Base-by-base conservation (phyloP, 2,797 vertebrate species). In the Chaetophractus vellerosus region DNA sequence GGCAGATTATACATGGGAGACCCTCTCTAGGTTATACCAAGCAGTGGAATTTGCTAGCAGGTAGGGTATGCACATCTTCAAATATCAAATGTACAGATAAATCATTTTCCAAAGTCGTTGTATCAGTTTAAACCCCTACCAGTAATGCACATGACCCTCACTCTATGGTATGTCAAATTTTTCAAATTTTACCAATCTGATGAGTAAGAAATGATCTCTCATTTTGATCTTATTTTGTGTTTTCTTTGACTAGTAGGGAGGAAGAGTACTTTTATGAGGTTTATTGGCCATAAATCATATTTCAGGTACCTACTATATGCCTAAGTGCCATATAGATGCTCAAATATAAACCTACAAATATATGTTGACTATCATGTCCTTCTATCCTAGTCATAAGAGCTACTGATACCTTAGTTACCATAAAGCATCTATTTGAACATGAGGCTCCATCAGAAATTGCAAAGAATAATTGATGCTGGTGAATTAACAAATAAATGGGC, bases 221-320 rank as follows among this genome's bases (percentile, higher is more conserved):
- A 31, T 64, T 92, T 64, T 64, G 23, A 24, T 64, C 41, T 89
- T 89, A 19, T 78, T 83, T 59, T 80, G 76, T 75, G n/a, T 50
- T 48, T 52, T 75, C 23, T 23, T 78, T 36, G 48, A 72, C 57
- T 78, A 63, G 11, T 68, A 82, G 4, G n/a, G 41, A 90, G 36
- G 23, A 26, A 19, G 55, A 16, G 1, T 74, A 59, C 64, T 89
- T 76, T 82, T 61, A 63, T 55, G 82, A n/a, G 86, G 6, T 74
- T 94, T 48, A 66, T 16, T 59, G 52, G 48, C 19, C 61, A 84
- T 69, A 82, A 63, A 36, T 61, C 18, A 21, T n/a, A 91, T 48
- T 71, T 88, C 52, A 89, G 28, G 7, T n/a, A 28, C 31, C 28
- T 83, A 23, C 38, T 76, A 45, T 26, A 23, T 6, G 66, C 52